Base-by-base conservation (phyloP, 2,888 invertebrate genomes). In the Blera fallax region DNA sequence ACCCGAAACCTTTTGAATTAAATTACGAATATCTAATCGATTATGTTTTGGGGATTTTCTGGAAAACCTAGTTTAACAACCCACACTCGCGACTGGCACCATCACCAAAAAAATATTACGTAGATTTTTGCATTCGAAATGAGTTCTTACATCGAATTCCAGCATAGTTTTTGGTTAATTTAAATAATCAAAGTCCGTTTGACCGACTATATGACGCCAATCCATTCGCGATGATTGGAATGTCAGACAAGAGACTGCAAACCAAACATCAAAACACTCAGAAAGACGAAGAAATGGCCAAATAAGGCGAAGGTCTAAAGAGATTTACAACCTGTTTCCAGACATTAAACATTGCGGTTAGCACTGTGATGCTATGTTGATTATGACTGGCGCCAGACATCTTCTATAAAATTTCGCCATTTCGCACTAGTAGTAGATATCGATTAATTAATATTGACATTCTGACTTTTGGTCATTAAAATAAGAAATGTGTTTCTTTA, bases 121-220 rank as follows among this genome's bases (percentile, higher is more conserved):
- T 29, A 73, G 45, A 48, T 21, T 14, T 52, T 50, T 52, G 65
- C 50, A 60, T 80, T 62, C 5, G 11, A 74, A 73, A 52, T 52
- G 29, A 45, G 34, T 80, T 60, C 52, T 80, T 80, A 80, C 80
- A 80, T 34, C 16, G 34, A 67, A 80, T 79, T 80, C 80, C 67
- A 43, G 18, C 58, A 52, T 60, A 21, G 21, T 56, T 50, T 48
- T 8, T 21, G 11, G 21, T 69, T 29, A 24, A 69, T 76, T 81
- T 74, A 43, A 74, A 80, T 80, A 81, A 48, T 56, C 27, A 45
- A 76, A 48, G 43, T 67, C 21, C 54, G 29, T 37, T 73, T 69
- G 52, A 69, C 37, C 74, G 67, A 50, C 65, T 52, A 34, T 34
- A 52, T 58, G 73, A 67, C 80, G 80, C 80, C 80, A 80, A 60